phyloP scores from a whole-genome alignment of 2,797 vertebrate genomes.

The Notolabrus celidotus region DNA sequence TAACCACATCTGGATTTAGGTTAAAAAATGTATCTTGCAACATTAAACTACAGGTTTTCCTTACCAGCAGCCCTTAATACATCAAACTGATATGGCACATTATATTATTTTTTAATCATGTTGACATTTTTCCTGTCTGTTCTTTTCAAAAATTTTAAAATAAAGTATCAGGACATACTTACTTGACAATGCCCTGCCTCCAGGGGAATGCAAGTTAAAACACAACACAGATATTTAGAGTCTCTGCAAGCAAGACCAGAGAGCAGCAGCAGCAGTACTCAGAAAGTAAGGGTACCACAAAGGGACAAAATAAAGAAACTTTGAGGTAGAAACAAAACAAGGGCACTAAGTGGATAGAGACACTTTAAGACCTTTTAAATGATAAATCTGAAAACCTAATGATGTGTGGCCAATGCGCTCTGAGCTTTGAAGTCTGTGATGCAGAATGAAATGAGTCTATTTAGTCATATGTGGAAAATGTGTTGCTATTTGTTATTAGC shows the following conservation, averaged over 20 bases:
- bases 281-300: conserved; percentile 38
- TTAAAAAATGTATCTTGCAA: neutral
- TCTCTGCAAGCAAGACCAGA: conserved; percentile 75
- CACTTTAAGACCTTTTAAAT: neutral
- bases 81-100: neutral
- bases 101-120: neutral
- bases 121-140: neutral
- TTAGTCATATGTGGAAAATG: neutral
- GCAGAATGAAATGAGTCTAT: neutral
- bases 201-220: conserved; percentile 97
- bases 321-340: neutral
- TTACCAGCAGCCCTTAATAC: neutral
- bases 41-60: neutral
- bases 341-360: neutral
- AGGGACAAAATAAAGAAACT: conserved; percentile 26
- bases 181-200: conserved; percentile 99
- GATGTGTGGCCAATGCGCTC: neutral
- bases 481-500: neutral
- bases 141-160: conserved; percentile 10
- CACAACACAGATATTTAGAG: conserved; percentile 92
- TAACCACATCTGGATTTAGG: neutral
- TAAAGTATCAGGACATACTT: conserved; percentile 82
- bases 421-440: neutral
- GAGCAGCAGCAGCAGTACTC: conserved; percentile 38
- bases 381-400: neutral